Conservation (phyloP, 2,888 invertebrate genomes). For the Ornithoptera alexandrae region DNA sequence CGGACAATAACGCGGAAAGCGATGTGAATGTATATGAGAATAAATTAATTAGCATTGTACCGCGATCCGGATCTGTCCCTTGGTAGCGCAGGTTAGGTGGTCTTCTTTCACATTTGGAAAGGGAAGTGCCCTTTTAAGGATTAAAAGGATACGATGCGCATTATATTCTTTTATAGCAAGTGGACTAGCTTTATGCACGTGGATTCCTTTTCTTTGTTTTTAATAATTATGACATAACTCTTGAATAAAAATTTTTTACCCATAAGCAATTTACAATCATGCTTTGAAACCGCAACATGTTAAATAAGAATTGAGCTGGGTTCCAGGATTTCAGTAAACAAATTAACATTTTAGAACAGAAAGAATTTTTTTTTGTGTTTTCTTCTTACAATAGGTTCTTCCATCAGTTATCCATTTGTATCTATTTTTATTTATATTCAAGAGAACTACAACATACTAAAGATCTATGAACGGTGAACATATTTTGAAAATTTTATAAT, state of each 20-base stretch:
- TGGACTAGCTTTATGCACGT: constrained; percentile 1
- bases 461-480: too few species aligned
- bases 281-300: too few species aligned
- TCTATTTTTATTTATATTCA: too few species aligned
- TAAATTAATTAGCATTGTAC: constrained; percentile 65
- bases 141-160: constrained; percentile 44
- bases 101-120: constrained; percentile 40
- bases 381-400: too few species aligned
- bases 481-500: too few species aligned
- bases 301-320: not conserved
- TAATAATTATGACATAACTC: too few species aligned
- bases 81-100: constrained; percentile 50
- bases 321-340: not conserved
- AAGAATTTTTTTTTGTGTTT: too few species aligned
- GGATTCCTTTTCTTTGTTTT: not conserved
- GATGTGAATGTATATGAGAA: constrained; percentile 46
- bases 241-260: too few species aligned
- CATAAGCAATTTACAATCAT: too few species aligned
- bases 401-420: too few species aligned
- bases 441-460: too few species aligned
- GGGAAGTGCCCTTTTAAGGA: constrained; percentile 41
- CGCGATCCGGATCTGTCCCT: constrained; percentile 44
- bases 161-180: constrained; percentile 19
- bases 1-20: constrained; percentile 22
- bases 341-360: too few species aligned